A percentile compares a stretch with the other conserved stretches of the same genome.
These are phyloP conservation scores for Petrolisthes cinctipes DNA, from an alignment of 2,888 invertebrate species.

Conservation along the genomic window DNA sequence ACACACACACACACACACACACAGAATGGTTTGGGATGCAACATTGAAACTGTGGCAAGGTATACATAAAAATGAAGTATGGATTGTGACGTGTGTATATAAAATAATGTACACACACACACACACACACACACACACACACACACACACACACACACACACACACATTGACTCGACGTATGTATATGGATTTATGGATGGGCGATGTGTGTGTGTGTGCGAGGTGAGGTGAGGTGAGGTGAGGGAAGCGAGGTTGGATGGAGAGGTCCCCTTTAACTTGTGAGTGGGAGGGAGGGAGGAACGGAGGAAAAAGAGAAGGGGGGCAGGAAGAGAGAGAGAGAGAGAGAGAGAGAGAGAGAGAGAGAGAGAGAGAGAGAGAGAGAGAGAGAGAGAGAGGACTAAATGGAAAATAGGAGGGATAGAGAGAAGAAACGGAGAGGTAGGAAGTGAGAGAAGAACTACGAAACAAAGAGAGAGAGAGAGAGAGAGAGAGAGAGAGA, in stretches of 20 bases:
- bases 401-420: neutral
- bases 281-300: conserved; percentile 19
- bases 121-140: conserved; percentile 6
- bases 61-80: no score
- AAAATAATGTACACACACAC: neutral
- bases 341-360: conserved; percentile 22
- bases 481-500: neutral
- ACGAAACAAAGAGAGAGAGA: neutral
- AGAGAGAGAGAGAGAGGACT: conserved; percentile 13
- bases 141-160: conserved; percentile 9
- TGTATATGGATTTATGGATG: neutral
- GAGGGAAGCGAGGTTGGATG: conserved; percentile 2
- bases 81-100: neutral
- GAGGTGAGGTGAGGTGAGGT: neutral
- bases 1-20: neutral
- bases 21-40: no score
- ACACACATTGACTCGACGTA: neutral
- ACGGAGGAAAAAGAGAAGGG: neutral
- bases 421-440: neutral
- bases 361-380: conserved; percentile 23
- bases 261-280: neutral
- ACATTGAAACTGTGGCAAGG: no score
- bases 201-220: neutral
- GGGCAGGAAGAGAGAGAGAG: neutral
- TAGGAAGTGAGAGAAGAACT: neutral